Base-by-base conservation (phyloP, 1,140 invertebrate species). In the Doryteuthis pealeii region DNA sequence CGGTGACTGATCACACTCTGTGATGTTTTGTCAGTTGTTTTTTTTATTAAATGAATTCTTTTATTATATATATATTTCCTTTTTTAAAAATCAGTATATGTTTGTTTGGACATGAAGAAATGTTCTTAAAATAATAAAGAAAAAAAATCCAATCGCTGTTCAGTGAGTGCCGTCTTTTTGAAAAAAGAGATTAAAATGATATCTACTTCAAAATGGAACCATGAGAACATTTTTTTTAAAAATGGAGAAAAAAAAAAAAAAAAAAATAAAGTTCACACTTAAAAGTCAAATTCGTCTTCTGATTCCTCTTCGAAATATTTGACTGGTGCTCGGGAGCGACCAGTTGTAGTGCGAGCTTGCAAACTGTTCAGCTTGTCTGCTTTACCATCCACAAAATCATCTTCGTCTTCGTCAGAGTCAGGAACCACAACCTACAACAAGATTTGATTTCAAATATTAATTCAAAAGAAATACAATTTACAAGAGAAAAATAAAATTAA, bases 301-400 rank as follows among this genome's bases (percentile, higher is more conserved):
- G 54, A 58, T 58, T 58, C 54, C 4, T 58, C 54, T 70, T 83
- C 82, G 67, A 78, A 86, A 72, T 87, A 87, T 74, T 83, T 87
- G 65, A 85, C 82, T 35, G 83, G 73, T 65, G 81, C 79, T 58
- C 81, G 82, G 6, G 80, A 45, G 15, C 86, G 77, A 8, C 86
- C 85, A n/a, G 80, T 79, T 12, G 77, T 78, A 32, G 75, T 77
- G 10, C 82, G 72, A 8, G 81, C 76, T 32, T 75, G 30, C 1
- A 77, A 54, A 2, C 66, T 40, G n/a, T 33, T 66, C 31, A 69
- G 18, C 26, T 74, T 45, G 5, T 73, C 71, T 18, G 68, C 70
- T 66, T 74, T 73, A 15, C 70, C 65, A n/a, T 77, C 69, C 14
- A 74, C 28, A 71, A 75, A 73, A 12, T 74, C 78, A 32, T 72